Percentiles rank a stretch among this genome's conserved stretches.
Evolutionary conservation across 2,113 vertebrate species (phyloP).

Genomic region (Rissa tridactyla): DNA sequence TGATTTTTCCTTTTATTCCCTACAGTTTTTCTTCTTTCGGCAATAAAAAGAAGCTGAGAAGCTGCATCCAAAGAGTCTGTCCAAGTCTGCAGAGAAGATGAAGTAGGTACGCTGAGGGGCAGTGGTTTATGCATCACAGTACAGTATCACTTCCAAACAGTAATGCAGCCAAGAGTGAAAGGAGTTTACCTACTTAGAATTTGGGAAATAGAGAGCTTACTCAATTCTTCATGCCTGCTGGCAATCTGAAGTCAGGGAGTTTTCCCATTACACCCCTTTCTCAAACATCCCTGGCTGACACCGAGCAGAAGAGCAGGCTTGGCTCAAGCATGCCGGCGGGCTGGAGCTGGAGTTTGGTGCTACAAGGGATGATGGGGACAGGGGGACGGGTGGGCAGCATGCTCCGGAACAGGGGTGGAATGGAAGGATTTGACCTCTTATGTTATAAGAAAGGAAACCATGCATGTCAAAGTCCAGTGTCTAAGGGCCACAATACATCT

Average conservation of each 20-base stretch:
- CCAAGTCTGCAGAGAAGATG: background rate
- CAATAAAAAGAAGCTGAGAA: background rate
- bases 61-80: background rate
- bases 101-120: background rate
- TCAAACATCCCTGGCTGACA: background rate
- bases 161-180: background rate
- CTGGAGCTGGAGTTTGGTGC: background rate
- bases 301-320: background rate
- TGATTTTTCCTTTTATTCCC: background rate
- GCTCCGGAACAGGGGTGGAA: background rate
- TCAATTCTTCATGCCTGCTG: background rate
- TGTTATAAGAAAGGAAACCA: background rate
- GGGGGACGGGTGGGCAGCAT: background rate
- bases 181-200: background rate
- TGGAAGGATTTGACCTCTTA: background rate
- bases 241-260: background rate
- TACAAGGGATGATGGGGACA: background rate
- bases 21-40: background rate
- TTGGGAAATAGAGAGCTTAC: background rate
- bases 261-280: background rate
- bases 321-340: fast-evolving
- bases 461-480: fast-evolving
- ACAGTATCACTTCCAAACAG: background rate
- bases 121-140: background rate
- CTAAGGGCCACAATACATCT: background rate